Percentiles rank a stretch among this genome's conserved stretches.
These are phyloP conservation scores for Pelusios castaneus DNA, from an alignment of 2,113 vertebrate genomes.

Conservation along the genomic window DNA sequence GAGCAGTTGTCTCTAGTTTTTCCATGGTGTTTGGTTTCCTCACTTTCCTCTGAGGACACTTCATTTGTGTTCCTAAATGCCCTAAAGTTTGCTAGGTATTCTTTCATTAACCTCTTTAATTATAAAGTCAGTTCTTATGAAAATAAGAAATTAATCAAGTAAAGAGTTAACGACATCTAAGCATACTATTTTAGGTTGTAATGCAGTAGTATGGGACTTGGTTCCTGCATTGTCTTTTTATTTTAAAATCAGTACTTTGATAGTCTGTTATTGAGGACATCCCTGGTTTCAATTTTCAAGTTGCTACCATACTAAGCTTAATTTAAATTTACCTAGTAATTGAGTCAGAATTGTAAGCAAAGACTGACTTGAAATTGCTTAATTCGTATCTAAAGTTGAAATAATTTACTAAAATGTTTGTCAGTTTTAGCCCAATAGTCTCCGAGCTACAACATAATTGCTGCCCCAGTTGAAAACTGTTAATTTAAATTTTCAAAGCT, in stretches of 20 bases:
- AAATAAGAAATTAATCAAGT: not conserved
- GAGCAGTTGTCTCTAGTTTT: constrained; percentile 27
- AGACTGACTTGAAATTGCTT: not conserved
- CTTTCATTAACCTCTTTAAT: constrained; percentile 43
- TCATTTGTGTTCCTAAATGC: not conserved
- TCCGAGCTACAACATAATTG: not conserved
- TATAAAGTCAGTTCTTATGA: constrained; percentile 23
- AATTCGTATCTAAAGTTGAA: not conserved
- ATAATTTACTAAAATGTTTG: not conserved
- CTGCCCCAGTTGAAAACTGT: not conserved
- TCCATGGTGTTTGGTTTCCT: constrained; percentile 40
- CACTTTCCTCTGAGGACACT: constrained; percentile 29
- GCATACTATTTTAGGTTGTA: not conserved
- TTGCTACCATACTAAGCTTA: not conserved
- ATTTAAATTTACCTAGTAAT: not conserved
- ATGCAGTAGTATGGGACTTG: not conserved
- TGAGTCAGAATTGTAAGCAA: not conserved
- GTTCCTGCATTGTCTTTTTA: not conserved
- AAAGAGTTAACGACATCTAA: not conserved
- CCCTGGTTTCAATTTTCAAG: not conserved
- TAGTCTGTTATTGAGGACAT: not conserved
- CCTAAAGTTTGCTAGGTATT: not conserved
- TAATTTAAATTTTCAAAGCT: no score
- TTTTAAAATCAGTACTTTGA: not conserved
- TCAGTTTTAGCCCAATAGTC: not conserved